A percentile compares a stretch with the other conserved stretches of the same genome.
phyloP scores from a whole-genome alignment of 2,113 vertebrate genomes.

The Psettodes erumei region DNA sequence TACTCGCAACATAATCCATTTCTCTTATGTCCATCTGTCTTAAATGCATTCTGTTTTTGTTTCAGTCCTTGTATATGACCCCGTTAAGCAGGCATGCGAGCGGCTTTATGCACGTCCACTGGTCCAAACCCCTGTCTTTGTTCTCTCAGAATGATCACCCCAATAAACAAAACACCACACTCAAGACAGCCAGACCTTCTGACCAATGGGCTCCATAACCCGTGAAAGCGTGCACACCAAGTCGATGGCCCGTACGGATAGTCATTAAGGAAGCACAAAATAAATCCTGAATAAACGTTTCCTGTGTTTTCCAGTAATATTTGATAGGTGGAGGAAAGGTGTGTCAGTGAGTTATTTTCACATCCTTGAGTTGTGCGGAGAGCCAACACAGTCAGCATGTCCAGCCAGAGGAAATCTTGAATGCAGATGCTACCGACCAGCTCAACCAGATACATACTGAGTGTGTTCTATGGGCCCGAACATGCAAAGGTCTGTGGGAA shows the following conservation, averaged over 20 bases:
- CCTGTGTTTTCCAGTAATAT: not conserved
- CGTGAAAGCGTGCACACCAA: not conserved
- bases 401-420: conserved; percentile 29
- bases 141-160: not conserved
- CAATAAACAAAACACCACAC: not conserved
- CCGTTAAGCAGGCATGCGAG: not conserved
- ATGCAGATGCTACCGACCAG: not conserved
- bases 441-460: not conserved
- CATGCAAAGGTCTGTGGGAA: not conserved
- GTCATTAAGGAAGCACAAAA: not conserved
- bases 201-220: not conserved
- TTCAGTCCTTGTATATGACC: not conserved
- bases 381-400: conserved; percentile 28
- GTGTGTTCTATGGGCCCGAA: not conserved
- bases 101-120: not conserved
- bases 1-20: not conserved
- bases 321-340: not conserved
- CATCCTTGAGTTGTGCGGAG: not conserved
- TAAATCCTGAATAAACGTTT: not conserved
- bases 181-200: not conserved
- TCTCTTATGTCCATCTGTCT: not conserved
- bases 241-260: not conserved
- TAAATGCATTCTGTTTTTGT: not conserved
- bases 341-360: conserved; percentile 27
- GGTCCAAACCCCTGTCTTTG: not conserved